phyloP scores from a whole-genome alignment of 2,113 vertebrate species.

The Nettapus auritus region DNA sequence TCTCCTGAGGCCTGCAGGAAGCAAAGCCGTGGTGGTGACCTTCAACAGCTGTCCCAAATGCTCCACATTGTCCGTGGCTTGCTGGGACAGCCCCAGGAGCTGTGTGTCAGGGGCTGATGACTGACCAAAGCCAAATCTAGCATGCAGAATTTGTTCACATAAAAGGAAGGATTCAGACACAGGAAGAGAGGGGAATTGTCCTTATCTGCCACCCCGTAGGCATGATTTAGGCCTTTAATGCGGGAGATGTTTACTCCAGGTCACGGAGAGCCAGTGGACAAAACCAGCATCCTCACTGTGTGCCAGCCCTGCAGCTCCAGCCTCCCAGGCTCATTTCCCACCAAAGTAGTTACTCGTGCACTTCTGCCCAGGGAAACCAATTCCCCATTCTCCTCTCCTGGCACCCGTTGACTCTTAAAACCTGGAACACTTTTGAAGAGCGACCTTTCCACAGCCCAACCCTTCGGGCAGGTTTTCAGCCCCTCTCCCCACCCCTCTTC shows the following conservation, averaged over 20 bases:
- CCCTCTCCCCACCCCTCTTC: neutral
- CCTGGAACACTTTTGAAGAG: neutral
- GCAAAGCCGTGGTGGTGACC: neutral
- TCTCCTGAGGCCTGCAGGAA: neutral
- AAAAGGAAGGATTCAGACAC: neutral
- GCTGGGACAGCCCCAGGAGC: neutral
- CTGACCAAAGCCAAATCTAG: neutral
- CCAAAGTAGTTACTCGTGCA: rapidly evolving
- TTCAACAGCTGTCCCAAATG: neutral
- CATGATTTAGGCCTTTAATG: neutral
- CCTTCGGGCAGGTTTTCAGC: neutral
- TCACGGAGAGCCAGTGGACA: neutral
- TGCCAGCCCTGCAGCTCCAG: rapidly evolving
- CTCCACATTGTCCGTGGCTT: neutral
- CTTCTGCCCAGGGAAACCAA: neutral
- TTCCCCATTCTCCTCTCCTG: neutral
- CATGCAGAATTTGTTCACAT: neutral
- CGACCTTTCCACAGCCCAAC: rapidly evolving
- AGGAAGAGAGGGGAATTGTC: neutral
- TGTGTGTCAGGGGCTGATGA: rapidly evolving
- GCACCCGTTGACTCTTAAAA: neutral
- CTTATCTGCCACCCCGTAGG: neutral
- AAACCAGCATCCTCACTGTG: rapidly evolving
- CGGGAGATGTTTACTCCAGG: neutral
- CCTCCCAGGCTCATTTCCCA: neutral